Evolutionary conservation across 92 coral and sea anemone species (phyloP), one percentile per base, ranked within the genome.

Genomic region (Muricea muricata): DNA sequence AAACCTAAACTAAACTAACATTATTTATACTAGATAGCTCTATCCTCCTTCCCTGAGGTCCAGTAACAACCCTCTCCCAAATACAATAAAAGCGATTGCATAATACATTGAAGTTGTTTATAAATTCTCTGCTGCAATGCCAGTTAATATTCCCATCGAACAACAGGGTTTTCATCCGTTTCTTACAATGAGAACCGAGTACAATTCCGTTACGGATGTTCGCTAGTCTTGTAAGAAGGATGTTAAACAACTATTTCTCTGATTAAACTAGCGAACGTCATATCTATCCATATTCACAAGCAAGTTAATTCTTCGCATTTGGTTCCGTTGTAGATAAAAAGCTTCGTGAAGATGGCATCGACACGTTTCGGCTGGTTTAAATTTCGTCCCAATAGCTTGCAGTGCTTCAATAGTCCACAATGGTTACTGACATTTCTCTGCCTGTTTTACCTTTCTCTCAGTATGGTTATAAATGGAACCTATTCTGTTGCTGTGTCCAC

Each of bases 401-500:
- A 94, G 87, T 89, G 91, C 69, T 87, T 94, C 48, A 94, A 93
- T 80, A 79, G 90, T 40, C 91, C 98, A 20, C 85, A 80, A 80
- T 94, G 98, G 93, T 90, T 94, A 50, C 81, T 94, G 68, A 75
- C 91, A 31, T 94, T 93, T 69, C 74, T 92, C 40, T 87, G 94
- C 48, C 88, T 78, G 85, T 94, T 87, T 65, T 79, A 86, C 86
- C 91, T 94, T 57, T 86, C 93, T 7, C 92, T 91, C 47, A 91
- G 97, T 42, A 90, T 94, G 14, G 92, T 93, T 0, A 90, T 91
- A 1, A 93, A 93, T 75, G 98, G 98, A 2, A 90, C 91, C 14
- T 94, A 84, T 72, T 93, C 98, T 14, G 98, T 92, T 1, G 89
- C 97, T 11, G 91, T 93, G 6, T 91, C 92, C 66, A 93, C 98